Conservation (phyloP, 30 jellyfish, hydroid and myxozoan genomes). For the Chironex yamaguchii region DNA sequence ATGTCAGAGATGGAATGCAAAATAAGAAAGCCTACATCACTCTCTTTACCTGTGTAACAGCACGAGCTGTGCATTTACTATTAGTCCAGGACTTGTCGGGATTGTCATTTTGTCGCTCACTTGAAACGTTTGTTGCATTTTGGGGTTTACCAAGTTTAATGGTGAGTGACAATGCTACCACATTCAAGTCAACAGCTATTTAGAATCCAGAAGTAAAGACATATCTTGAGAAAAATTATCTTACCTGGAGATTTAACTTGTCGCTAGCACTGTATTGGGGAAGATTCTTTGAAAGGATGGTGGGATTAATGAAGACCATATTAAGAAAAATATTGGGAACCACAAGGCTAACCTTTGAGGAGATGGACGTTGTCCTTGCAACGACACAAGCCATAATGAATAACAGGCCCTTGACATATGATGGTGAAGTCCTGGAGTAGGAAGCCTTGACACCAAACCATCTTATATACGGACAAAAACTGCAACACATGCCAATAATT, state of each 20-base stretch:
- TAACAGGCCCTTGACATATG: constrained; percentile 8
- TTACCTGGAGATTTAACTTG: constrained; percentile 23
- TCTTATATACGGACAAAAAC: constrained; percentile 14
- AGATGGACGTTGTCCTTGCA: constrained; percentile 26
- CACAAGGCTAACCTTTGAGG: background rate
- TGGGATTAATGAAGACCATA: constrained; percentile 34
- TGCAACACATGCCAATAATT: constrained; percentile 28
- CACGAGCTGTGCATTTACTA: constrained; percentile 15
- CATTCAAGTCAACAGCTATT: constrained; percentile 29
- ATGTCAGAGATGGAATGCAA: background rate
- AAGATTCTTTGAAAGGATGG: constrained; percentile 30
- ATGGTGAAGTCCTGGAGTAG: constrained; percentile 45
- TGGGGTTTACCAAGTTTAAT: constrained; percentile 21
- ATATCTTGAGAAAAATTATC: background rate
- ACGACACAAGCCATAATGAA: constrained; percentile 16
- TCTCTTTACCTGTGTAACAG: background rate
- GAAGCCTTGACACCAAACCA: constrained; percentile 49
- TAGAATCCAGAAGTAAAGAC: background rate
- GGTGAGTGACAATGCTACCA: constrained; percentile 27
- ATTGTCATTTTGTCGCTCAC: background rate
- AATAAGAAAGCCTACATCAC: background rate
- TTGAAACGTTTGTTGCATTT: constrained; percentile 11
- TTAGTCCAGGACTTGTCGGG: constrained; percentile 1
- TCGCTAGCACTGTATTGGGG: constrained; percentile 50
- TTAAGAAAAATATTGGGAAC: constrained; percentile 4